Conservation (phyloP, 2,888 invertebrate genomes). For the Campaea margaritaria region DNA sequence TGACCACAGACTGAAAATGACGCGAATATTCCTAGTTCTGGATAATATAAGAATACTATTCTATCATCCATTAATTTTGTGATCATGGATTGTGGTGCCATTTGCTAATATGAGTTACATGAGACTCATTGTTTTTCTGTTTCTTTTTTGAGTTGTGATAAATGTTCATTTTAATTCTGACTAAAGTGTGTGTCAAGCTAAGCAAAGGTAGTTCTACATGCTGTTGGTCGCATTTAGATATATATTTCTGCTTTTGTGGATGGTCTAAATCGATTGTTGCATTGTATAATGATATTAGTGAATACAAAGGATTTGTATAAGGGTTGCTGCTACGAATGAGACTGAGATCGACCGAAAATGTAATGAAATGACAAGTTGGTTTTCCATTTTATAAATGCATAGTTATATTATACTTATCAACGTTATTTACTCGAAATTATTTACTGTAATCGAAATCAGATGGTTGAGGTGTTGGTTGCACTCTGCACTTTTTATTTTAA, state of each 20-base stretch:
- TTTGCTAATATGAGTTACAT: not conserved
- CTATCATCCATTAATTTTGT: too few species aligned
- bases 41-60: too few species aligned
- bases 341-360: conserved; percentile 41
- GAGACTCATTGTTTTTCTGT: not conserved
- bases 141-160: too few species aligned
- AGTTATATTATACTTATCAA: conserved; percentile 10
- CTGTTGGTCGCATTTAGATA: conserved; percentile 3
- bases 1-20: not conserved
- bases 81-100: not conserved
- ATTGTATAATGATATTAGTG: conserved; percentile 25
- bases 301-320: conserved; percentile 32
- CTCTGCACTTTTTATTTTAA: conserved; percentile 38
- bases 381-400: conserved; percentile 28
- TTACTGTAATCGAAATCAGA: conserved; percentile 18
- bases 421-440: conserved; percentile 28
- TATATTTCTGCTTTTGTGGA: conserved; percentile 10
- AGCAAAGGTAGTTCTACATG: not conserved
- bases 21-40: not conserved
- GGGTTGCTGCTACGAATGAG: conserved; percentile 41
- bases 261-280: conserved; percentile 13
- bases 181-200: too few species aligned
- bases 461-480: conserved; percentile 30
- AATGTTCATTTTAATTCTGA: too few species aligned
- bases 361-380: conserved; percentile 34